Evolutionary conservation across 2,888 invertebrate species (phyloP).

Genomic region (Deilephila elpenor): DNA sequence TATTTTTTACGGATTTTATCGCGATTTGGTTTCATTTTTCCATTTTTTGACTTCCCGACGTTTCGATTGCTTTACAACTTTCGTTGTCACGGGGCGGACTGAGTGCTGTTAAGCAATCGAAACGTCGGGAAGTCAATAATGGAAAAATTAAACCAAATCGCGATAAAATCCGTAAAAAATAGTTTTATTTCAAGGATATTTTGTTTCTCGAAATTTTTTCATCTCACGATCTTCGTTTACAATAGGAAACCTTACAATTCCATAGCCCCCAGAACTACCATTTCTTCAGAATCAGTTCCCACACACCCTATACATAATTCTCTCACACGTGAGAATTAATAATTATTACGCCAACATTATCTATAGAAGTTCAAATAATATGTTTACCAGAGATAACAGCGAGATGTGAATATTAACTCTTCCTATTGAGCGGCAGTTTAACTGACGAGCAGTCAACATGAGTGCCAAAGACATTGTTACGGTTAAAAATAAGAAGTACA

Average conservation of each 20-base stretch:
- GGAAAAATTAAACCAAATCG: too few relatives aligned
- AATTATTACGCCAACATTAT: slow-evolving; percentile 9
- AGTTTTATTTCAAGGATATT: too few relatives aligned
- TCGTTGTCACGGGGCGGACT: too few relatives aligned
- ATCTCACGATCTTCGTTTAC: too few relatives aligned
- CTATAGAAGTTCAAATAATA: slow-evolving; percentile 26
- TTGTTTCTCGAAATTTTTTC: too few relatives aligned
- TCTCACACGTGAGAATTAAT: neutral
- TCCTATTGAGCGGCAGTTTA: slow-evolving; percentile 24
- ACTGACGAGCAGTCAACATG: slow-evolving; percentile 43
- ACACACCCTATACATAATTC: neutral
- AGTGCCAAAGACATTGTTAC: slow-evolving; percentile 43
- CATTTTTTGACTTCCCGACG: too few relatives aligned
- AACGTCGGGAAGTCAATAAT: too few relatives aligned
- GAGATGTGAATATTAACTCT: slow-evolving; percentile 22
- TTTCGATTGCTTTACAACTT: too few relatives aligned
- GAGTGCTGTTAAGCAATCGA: too few relatives aligned
- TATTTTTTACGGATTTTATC: too few relatives aligned
- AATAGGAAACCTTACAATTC: neutral
- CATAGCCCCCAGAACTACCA: neutral
- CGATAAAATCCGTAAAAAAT: too few relatives aligned
- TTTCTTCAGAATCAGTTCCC: neutral
- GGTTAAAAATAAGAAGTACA: slow-evolving; percentile 51
- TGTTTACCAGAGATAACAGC: slow-evolving; percentile 29
- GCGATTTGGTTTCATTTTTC: too few relatives aligned